Evolutionary conservation across 1,140 invertebrate genomes (phyloP).

Genomic region (Archivesica marissinica): DNA sequence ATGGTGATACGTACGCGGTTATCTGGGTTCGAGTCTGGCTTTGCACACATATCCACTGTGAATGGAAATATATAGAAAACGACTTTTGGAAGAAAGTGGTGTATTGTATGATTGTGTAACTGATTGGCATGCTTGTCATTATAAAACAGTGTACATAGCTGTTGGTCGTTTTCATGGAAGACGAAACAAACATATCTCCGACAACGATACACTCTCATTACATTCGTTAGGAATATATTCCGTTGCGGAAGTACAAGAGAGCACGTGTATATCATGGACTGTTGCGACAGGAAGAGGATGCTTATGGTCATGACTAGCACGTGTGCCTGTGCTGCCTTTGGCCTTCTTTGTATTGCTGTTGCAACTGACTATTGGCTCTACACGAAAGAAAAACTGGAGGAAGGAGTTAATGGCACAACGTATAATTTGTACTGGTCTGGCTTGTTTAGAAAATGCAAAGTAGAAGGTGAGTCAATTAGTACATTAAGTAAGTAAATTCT

Average conservation of each 20-base stretch:
- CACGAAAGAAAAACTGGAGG: constrained; percentile 75
- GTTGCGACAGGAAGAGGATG: constrained; percentile 80
- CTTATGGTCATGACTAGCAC: constrained; percentile 82
- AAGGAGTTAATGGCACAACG: constrained; percentile 68
- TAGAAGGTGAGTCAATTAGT: constrained; percentile 74
- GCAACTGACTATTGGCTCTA: constrained; percentile 83
- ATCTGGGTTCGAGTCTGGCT: neutral
- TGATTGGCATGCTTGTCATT: neutral
- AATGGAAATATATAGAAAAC: neutral
- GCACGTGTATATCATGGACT: constrained; percentile 78
- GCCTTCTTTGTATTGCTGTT: constrained; percentile 81
- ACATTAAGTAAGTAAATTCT: too few species aligned
- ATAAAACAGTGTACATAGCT: neutral
- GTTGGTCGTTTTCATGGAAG: neutral
- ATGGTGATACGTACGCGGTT: constrained; percentile 26
- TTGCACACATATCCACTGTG: neutral
- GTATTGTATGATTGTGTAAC: neutral
- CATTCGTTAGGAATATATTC: constrained; percentile 14
- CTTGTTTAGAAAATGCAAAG: constrained; percentile 81
- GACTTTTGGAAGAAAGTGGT: neutral
- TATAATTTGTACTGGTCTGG: constrained; percentile 80
- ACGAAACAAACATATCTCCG: too few species aligned
- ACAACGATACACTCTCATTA: neutral
- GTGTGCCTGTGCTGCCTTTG: constrained; percentile 82
- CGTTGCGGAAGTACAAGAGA: constrained; percentile 9